Conservation (phyloP, 1,140 invertebrate genomes). For the Antheraea pernyi region DNA sequence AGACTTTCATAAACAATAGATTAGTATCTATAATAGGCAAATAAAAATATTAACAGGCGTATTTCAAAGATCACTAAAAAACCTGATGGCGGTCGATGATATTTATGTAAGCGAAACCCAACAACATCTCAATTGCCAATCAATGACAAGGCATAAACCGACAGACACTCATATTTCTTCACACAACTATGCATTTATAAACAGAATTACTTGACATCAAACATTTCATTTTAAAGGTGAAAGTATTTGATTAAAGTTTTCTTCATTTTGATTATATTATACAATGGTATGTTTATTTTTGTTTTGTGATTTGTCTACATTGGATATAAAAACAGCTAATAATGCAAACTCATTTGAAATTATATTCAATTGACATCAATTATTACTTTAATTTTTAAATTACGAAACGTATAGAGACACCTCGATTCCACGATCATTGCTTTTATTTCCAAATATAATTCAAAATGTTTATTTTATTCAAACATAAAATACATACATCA, state of each 20-base stretch:
- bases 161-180: constrained; percentile 34
- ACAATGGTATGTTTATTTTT: background rate
- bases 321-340: constrained; percentile 1
- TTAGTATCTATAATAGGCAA: constrained; percentile 3
- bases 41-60: constrained; percentile 6
- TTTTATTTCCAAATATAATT: too few species aligned
- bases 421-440: too few species aligned
- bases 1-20: constrained; percentile 13
- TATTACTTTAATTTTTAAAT: background rate
- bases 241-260: constrained; percentile 14
- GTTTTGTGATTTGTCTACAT: constrained; percentile 1
- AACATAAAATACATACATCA: too few species aligned
- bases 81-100: background rate
- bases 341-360: background rate
- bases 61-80: background rate
- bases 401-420: background rate
- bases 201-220: constrained; percentile 25
- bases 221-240: constrained; percentile 14
- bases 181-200: constrained; percentile 25
- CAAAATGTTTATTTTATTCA: too few species aligned
- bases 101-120: constrained; percentile 19
- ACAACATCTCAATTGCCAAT: constrained; percentile 52
- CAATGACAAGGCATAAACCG: constrained; percentile 49
- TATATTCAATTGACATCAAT: background rate
- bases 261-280: background rate